phyloP scores from a whole-genome alignment of 2,888 invertebrate genomes.

The Trichogramma evanescens region DNA sequence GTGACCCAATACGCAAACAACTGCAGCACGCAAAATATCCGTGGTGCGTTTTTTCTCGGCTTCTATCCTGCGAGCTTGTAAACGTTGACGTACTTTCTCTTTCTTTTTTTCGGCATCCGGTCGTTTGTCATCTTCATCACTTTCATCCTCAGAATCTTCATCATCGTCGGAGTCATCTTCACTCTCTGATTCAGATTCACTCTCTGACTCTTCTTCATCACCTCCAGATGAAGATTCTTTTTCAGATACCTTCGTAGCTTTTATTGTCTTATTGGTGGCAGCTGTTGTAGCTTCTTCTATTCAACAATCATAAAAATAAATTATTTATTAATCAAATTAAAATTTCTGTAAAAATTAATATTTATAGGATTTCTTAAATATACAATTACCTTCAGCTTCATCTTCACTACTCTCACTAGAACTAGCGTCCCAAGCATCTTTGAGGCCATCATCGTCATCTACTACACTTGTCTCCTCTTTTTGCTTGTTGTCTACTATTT shows the following conservation, averaged over 20 bases:
- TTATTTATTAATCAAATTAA: background rate
- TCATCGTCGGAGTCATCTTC: constrained; percentile 50
- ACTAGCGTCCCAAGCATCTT: constrained; percentile 76
- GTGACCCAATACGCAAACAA: constrained; percentile 97
- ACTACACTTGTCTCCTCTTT: constrained; percentile 44
- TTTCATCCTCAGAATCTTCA: constrained; percentile 50
- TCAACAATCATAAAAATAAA: background rate
- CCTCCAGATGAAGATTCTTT: constrained; percentile 27
- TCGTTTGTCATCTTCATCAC: constrained; percentile 55
- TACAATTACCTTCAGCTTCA: constrained; percentile 47
- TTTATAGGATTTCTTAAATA: background rate
- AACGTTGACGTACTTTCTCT: constrained; percentile 58
- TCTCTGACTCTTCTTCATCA: constrained; percentile 38
- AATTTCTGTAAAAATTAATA: background rate
- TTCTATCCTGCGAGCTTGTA: constrained; percentile 63
- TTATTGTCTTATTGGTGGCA: constrained; percentile 12
- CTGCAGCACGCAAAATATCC: constrained; percentile 81
- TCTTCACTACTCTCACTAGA: constrained; percentile 55
- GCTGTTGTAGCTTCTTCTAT: constrained; percentile 31
- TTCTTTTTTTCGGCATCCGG: constrained; percentile 71
- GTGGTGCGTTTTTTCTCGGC: constrained; percentile 62
- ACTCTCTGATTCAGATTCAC: constrained; percentile 41
- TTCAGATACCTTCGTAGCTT: constrained; percentile 5
- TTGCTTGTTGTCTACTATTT: constrained; percentile 53
- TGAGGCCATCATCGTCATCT: constrained; percentile 55